Evolutionary conservation across 2,888 invertebrate genomes (phyloP).

Genomic region (Plusia festucae): DNA sequence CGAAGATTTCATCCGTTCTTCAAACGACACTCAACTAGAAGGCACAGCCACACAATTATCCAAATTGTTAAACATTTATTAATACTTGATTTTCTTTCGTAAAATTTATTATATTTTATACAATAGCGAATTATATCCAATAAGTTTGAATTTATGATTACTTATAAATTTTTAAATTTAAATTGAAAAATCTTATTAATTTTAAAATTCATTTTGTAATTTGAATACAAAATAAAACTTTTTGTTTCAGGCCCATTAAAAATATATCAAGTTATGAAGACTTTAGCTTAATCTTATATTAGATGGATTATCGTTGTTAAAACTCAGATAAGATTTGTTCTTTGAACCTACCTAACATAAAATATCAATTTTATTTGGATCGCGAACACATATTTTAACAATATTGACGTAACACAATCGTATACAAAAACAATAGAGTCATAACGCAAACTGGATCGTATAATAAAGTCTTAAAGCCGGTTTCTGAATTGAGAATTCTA

Average conservation of each 20-base stretch:
- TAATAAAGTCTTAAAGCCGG: not conserved
- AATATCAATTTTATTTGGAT: not conserved
- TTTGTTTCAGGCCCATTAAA: no score
- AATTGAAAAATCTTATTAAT: not conserved
- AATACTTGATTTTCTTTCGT: slow-evolving; percentile 49
- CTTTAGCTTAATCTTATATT: not conserved
- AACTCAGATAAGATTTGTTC: no score
- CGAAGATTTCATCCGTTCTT: slow-evolving; percentile 51
- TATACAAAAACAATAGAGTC: slow-evolving; percentile 4
- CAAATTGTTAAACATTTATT: slow-evolving; percentile 44
- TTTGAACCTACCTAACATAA: no score
- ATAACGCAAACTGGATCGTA: not conserved
- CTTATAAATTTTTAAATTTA: not conserved
- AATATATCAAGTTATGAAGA: not conserved
- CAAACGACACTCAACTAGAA: slow-evolving; percentile 55
- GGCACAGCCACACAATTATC: slow-evolving; percentile 60
- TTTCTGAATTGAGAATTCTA: no score
- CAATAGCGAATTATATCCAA: slow-evolving; percentile 1
- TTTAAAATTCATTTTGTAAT: no score
- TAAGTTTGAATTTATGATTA: not conserved
- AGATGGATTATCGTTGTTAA: no score
- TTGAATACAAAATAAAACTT: no score
- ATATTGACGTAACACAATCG: not conserved
- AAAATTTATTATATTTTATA: not conserved
- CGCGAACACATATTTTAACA: not conserved